Conservation (phyloP, 2,888 invertebrate genomes). For the Erannis defoliaria region DNA sequence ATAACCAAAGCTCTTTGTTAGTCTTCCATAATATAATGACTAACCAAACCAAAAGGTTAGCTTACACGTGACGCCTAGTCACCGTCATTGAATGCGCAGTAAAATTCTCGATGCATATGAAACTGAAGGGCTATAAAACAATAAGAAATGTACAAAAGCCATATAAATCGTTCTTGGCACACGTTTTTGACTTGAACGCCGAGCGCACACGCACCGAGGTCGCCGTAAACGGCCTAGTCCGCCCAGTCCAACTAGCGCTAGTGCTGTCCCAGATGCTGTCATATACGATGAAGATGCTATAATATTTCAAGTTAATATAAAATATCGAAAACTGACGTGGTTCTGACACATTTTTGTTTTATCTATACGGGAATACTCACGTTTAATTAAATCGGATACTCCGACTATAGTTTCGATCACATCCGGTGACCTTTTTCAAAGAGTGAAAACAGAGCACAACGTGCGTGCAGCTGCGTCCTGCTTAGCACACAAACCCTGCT, state of each 20-base stretch:
- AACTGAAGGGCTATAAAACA: slow-evolving; percentile 32
- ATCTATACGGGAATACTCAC: no score
- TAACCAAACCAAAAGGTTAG: slow-evolving; percentile 25
- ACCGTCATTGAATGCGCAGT: slow-evolving; percentile 22
- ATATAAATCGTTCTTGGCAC: slow-evolving; percentile 28
- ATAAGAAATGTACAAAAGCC: slow-evolving; percentile 25
- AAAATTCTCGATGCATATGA: slow-evolving; percentile 27
- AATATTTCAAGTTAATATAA: no score
- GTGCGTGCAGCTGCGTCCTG: no score
- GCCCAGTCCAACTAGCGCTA: slow-evolving; percentile 25
- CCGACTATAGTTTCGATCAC: no score
- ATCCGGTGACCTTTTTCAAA: no score
- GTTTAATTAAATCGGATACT: no score
- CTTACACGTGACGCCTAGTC: slow-evolving; percentile 14
- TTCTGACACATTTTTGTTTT: no score
- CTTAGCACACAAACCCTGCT: no score
- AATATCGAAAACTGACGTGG: no score
- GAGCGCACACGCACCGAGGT: slow-evolving; percentile 33
- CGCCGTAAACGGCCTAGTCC: slow-evolving; percentile 22
- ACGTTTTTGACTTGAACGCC: slow-evolving; percentile 21
- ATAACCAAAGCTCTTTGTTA: no score
- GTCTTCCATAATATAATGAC: slow-evolving; percentile 14
- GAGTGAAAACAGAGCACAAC: no score
- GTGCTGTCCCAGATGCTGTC: slow-evolving; percentile 16
- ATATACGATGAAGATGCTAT: no score